Evolutionary conservation across 2,113 vertebrate genomes (phyloP), one percentile per base, ranked within the genome.

Genomic region (Spermophilus dauricus): DNA sequence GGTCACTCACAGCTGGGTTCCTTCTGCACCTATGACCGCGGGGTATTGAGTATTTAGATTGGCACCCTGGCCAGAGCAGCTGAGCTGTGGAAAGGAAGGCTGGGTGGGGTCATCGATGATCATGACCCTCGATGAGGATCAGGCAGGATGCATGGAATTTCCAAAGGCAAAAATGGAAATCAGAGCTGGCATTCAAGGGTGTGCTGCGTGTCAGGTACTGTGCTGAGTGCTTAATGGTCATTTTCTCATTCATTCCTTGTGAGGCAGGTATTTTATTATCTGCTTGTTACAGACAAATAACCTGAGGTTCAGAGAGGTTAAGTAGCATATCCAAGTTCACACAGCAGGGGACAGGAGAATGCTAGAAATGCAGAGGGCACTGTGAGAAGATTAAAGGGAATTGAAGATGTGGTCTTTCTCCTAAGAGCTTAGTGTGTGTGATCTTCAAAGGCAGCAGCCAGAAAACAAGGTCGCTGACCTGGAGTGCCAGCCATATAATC

Each of bases 281-380:
- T 82, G 51, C 51, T 67, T 77, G n/a, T 86, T 92, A 67, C 45
- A 72, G 69, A 96, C 58, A 89, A 94, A 89, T 45, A 89, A 42
- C 24, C 18, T 17, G 30, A 78, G 77, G 72, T 53, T 87, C 56
- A 88, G 76, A 85, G 84, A 91, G 24, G 83, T 77, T 87, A 78
- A 75, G 53, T 67, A 58, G 87, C 26, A 51, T 72, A 32, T 76
- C 61, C 53, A 69, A 76, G 72, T 76, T 8, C 89, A 63, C 73
- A 37, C 2, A 63, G 76, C 70, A 63, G 18, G 45, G 63, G 65
- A 51, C 3, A 61, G 56, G n/a, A 82, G 84, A 69, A 28, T 58
- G 53, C 12, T 56, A 86, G 65, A 56, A 91, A 91, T 39, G 37
- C 63, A 12, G 16, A 6, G 14, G 28, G 24, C 78, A 22, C 51